Evolutionary conservation across 2,888 invertebrate species (phyloP), one percentile per base, ranked within the genome.

Genomic region (Heteromyza rotundicornis): DNA sequence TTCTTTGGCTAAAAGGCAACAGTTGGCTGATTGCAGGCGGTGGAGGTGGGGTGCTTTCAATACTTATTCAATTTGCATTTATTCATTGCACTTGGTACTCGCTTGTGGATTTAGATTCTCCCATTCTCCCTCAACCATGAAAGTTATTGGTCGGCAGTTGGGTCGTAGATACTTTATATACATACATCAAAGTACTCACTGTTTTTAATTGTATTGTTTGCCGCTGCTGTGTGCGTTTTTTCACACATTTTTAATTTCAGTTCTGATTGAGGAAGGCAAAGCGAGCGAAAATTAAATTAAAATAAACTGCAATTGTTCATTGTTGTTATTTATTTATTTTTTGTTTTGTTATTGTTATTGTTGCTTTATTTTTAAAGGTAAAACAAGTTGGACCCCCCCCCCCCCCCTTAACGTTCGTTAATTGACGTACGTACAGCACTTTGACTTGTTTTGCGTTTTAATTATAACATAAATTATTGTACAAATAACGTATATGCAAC

Each of bases 331-430:
- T 27, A n/a, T n/a, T 27, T 27, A 10, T 27, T 27, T 5, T 27
- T 27, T 5, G 27, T 27, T 5, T 27, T 27, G 27, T 27, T 27
- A 10, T 5, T 27, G 27, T 27, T 27, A 10, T 27, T 27, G 27
- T 27, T 27, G 27, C 27, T 27, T 51, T 51, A 51, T 51, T 51
- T 51, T 51, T 51, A 51, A 51, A 51, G 51, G 51, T 51, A 23
- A 51, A 51, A 51, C 51, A 20, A 51, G 22, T 51, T 51, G 51
- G 2, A 2, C 8, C n/a, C n/a, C n/a, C n/a, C n/a, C n/a, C n/a
- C n/a, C n/a, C n/a, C n/a, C n/a, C n/a, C n/a, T n/a, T n/a, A n/a
- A n/a, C n/a, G n/a, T n/a, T n/a, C n/a, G n/a, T n/a, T n/a, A n/a
- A n/a, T n/a, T n/a, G n/a, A n/a, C n/a, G n/a, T n/a, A n/a, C n/a